These are phyloP conservation scores for Podarcis cretensis DNA, from an alignment of 2,113 vertebrate genomes.

Conservation along the genomic window DNA sequence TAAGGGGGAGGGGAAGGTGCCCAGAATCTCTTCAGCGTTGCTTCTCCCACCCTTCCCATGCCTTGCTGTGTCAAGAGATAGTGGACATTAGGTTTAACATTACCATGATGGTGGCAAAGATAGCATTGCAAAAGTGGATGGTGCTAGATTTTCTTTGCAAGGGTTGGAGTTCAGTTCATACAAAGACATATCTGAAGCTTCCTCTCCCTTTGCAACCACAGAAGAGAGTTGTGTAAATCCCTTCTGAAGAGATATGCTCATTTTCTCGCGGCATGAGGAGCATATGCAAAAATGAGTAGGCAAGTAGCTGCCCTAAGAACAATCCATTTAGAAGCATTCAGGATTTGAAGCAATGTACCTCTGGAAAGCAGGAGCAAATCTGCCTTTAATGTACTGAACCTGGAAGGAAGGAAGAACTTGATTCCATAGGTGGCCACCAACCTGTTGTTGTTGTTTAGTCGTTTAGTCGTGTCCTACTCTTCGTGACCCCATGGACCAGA, in stretches of 20 bases:
- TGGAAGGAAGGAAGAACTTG: neutral
- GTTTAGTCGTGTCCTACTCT: too few species aligned
- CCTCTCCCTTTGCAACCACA: too few species aligned
- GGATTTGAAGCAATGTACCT: neutral
- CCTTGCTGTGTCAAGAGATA: constrained; percentile 33
- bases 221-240: neutral
- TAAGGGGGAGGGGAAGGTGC: constrained; percentile 66
- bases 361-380: neutral
- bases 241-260: neutral
- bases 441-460: too few species aligned
- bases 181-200: neutral
- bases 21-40: constrained; percentile 49
- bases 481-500: too few species aligned
- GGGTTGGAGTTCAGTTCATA: neutral
- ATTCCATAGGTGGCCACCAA: too few species aligned
- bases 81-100: constrained; percentile 35
- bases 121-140: constrained; percentile 40
- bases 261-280: neutral
- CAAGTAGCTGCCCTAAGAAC: neutral
- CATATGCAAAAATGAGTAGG: neutral
- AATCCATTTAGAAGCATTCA: neutral
- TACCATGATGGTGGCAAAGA: neutral
- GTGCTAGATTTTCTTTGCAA: constrained; percentile 48
- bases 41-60: neutral
- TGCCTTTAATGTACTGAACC: neutral